Base-by-base conservation (phyloP, 2,797 vertebrate species). In the Momotus momota region DNA sequence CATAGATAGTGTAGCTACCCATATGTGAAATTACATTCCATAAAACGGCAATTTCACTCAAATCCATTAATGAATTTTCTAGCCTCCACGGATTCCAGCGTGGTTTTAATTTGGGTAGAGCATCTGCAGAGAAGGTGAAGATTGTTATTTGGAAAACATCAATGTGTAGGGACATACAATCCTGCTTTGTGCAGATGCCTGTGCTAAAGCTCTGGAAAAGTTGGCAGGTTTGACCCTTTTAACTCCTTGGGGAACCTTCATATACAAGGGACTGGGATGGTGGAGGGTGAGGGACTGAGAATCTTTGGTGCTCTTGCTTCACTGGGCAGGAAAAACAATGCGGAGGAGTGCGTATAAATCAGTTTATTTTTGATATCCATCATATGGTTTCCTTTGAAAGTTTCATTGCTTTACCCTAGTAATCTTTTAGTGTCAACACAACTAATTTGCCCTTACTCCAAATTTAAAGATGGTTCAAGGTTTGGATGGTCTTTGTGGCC, bases 11-110 rank as follows among this genome's bases (percentile, higher is more conserved):
- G 72, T 94, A 91, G 83, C 92, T 90, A 94, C 84, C 87, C 95
- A 97, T 90, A 97, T 98, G 97, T 96, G 96, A 98, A 98, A 97
- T 97, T 97, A 45, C 92, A 97, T 85, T 96, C 84, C 91, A 96
- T 96, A 97, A 97, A 97, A 94, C 0, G 3, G 81, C 87, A 95
- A 95, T 97, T 97, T 96, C 89, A 94, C 96, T 97, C 88, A 83
- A 90, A 96, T 85, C 86, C 79, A 94, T 94, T 96, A 97, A 95
- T 91, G 86, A 92, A 81, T 94, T 97, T 96, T 96, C 77, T 69
- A 74, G 84, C 86, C 89, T 96, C 43, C 88, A 43, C 64, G 43
- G 75, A 67, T 89, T 97, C 81, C 77, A 94, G n/a, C 43, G 31
- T 25, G 7, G 65, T 94, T 97, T 97, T 89, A 97, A 96, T 97